Evolutionary conservation across 2,113 vertebrate species (phyloP).

Genomic region (Calypte anna): DNA sequence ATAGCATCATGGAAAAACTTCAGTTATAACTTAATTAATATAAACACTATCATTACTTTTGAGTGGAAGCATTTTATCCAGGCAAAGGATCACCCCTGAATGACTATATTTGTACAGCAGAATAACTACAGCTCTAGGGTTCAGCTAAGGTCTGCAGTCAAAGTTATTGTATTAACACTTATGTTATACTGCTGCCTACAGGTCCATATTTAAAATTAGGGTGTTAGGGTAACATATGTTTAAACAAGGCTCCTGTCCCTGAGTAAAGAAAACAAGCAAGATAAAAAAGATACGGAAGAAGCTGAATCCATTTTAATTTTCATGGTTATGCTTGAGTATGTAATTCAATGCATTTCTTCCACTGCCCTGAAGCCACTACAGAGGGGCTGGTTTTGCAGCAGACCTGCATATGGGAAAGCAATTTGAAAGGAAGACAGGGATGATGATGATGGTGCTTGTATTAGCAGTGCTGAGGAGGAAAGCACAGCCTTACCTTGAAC

Average conservation of each 20-base stretch:
- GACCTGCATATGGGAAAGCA: not conserved
- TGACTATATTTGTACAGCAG: not conserved
- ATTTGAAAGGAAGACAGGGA: not conserved
- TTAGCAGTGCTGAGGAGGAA: not conserved
- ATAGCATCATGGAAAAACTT: slow-evolving; percentile 54
- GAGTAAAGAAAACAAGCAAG: slow-evolving; percentile 8
- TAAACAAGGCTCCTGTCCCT: not conserved
- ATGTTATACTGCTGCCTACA: slow-evolving; percentile 61
- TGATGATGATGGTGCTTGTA: not conserved
- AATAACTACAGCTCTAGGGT: not conserved
- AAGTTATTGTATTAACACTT: slow-evolving; percentile 23
- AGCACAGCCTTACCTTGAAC: not conserved
- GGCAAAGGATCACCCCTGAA: slow-evolving; percentile 28
- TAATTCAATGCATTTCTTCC: not conserved
- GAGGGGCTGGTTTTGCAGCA: not conserved
- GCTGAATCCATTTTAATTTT: not conserved
- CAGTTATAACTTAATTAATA: slow-evolving; percentile 55
- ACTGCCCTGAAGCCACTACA: not conserved
- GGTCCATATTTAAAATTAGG: slow-evolving; percentile 38
- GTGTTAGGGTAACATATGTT: slow-evolving; percentile 2
- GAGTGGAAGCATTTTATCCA: slow-evolving; percentile 51
- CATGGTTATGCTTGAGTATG: not conserved
- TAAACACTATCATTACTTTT: slow-evolving; percentile 29
- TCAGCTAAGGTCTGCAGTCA: slow-evolving; percentile 46
- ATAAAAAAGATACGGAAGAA: slow-evolving; percentile 3